phyloP scores from a whole-genome alignment of 2,888 invertebrate genomes.

The Ichneumoninae sp. region DNA sequence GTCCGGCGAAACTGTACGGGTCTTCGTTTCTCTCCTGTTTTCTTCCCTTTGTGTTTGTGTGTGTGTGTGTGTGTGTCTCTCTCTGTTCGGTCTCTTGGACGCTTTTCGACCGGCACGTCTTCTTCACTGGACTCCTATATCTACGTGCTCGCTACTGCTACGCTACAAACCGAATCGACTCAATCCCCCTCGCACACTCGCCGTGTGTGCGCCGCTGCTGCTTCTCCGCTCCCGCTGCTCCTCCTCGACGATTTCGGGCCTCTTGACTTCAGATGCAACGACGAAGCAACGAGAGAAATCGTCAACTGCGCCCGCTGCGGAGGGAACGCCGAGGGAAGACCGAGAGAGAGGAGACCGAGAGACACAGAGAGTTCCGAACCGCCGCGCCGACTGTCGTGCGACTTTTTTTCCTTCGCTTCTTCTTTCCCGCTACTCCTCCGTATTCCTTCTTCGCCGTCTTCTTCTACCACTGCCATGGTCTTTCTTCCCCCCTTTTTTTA shows the following conservation, averaged over 20 bases:
- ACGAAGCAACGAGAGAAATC: conserved; percentile 55
- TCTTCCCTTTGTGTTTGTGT: conserved; percentile 39
- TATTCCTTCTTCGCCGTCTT: conserved; percentile 49
- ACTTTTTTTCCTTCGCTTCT: conserved; percentile 72
- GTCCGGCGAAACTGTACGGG: conserved; percentile 45
- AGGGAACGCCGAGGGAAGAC: background rate
- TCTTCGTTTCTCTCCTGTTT: conserved; percentile 36
- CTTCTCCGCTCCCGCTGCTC: conserved; percentile 13
- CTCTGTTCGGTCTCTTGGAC: conserved; percentile 39
- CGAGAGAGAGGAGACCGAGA: background rate
- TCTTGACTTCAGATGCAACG: conserved; percentile 36
- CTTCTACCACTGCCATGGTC: conserved; percentile 61
- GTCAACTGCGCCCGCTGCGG: conserved; percentile 47
- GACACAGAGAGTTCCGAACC: conserved; percentile 49
- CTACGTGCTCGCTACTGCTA: conserved; percentile 6
- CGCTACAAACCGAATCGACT: conserved; percentile 36
- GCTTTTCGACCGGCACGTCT: conserved; percentile 57
- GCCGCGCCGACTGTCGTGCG: conserved; percentile 78
- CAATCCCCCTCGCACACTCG: conserved; percentile 34
- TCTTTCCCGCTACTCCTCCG: conserved; percentile 55
- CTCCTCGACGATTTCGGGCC: conserved; percentile 57
- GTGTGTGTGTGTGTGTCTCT: background rate
- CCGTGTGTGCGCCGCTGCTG: conserved; percentile 27
- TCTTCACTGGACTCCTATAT: conserved; percentile 46
- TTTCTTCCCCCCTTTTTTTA: conserved; percentile 70